Evolutionary conservation across 1,140 invertebrate genomes (phyloP).

Genomic region (Zaprionus capensis): DNA sequence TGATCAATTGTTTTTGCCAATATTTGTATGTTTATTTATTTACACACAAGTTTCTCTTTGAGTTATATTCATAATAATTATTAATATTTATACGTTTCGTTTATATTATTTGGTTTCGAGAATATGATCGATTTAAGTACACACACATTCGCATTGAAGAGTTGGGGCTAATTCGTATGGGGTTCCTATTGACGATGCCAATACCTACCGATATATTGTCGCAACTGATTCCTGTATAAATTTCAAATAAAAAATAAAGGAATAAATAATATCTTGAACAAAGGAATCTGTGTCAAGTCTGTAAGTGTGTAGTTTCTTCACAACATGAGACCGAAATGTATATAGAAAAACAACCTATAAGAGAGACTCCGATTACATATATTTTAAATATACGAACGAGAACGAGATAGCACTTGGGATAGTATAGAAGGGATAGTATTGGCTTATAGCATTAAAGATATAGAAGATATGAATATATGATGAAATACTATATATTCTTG

Average conservation of each 20-base stretch:
- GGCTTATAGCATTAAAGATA: too few species aligned
- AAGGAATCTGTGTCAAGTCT: constrained; percentile 11
- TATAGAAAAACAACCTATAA: too few species aligned
- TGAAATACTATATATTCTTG: too few species aligned
- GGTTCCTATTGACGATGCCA: not conserved
- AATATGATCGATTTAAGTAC: constrained; percentile 32
- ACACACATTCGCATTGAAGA: constrained; percentile 56
- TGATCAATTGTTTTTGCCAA: constrained; percentile 23
- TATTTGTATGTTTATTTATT: not conserved
- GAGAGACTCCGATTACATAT: too few species aligned
- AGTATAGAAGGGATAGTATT: too few species aligned
- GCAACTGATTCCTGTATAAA: constrained; percentile 41
- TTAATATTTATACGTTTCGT: not conserved
- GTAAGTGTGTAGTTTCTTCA: not conserved
- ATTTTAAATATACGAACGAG: too few species aligned
- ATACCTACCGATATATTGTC: constrained; percentile 74
- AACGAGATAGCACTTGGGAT: too few species aligned
- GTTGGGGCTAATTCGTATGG: constrained; percentile 3
- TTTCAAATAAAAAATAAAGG: constrained; percentile 9
- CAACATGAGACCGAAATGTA: not conserved
- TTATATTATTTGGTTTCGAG: not conserved
- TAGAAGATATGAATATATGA: too few species aligned
- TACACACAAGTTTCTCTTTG: not conserved
- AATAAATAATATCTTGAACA: constrained; percentile 19
- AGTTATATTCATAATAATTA: not conserved